These are phyloP conservation scores for Tricholaema leucomelas DNA, from an alignment of 2,113 vertebrate species.

Conservation along the genomic window DNA sequence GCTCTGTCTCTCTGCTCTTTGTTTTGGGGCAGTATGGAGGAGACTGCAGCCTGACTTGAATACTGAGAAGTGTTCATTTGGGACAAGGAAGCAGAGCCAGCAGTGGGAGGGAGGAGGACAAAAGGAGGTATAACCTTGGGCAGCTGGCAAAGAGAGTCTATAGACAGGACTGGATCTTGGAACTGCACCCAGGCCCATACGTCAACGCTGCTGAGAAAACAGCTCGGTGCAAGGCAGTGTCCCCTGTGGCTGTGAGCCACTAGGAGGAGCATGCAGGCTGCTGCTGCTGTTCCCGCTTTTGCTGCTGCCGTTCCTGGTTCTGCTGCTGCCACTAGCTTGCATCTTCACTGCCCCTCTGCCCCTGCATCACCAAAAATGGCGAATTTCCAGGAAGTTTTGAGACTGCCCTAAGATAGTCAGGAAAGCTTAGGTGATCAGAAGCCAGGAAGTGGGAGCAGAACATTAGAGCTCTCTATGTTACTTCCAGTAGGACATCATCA, in stretches of 20 bases:
- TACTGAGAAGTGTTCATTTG: slow-evolving; percentile 42
- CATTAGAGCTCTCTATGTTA: not conserved
- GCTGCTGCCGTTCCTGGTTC: not conserved
- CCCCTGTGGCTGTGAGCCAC: not conserved
- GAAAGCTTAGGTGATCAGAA: not conserved
- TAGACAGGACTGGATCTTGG: not conserved
- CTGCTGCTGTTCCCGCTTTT: not conserved
- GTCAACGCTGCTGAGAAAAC: not conserved
- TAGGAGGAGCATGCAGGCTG: slow-evolving; percentile 17
- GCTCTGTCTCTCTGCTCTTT: slow-evolving; percentile 9
- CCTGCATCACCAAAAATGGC: fast-evolving
- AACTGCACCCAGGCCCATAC: not conserved
- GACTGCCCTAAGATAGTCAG: not conserved
- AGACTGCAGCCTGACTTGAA: slow-evolving; percentile 50
- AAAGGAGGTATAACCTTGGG: slow-evolving; percentile 5
- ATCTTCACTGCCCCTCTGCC: not conserved
- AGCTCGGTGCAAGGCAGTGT: not conserved
- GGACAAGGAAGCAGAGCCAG: slow-evolving; percentile 44
- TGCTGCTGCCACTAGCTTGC: not conserved
- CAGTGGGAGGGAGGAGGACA: slow-evolving; percentile 20
- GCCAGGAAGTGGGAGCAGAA: not conserved
- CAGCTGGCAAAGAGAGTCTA: not conserved
- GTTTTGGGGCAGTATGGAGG: not conserved
- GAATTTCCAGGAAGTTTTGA: not conserved
- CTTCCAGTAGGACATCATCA: not conserved